A percentile compares a stretch with the other conserved stretches of the same genome.
Conservation (phyloP, 2,113 vertebrate species). For the Calyptommatus sinebrachiatus region DNA sequence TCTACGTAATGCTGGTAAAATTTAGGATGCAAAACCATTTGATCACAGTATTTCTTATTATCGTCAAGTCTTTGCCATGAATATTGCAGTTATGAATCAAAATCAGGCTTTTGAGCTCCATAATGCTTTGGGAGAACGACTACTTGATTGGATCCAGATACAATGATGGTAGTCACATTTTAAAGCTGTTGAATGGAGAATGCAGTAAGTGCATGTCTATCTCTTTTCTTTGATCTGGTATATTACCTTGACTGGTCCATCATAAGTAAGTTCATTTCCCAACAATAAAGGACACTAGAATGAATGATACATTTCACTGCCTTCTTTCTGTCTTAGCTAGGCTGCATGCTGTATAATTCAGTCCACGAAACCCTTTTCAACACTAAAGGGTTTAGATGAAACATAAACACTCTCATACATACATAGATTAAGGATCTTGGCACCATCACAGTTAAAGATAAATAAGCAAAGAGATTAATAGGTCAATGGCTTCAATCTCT, state of each 20-base stretch:
- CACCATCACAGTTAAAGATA: constrained; percentile 11
- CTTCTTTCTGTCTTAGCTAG: background rate
- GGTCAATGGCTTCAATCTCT: constrained; percentile 25
- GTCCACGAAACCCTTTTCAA: background rate
- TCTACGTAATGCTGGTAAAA: constrained; percentile 16
- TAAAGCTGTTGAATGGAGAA: background rate
- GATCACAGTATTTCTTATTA: constrained; percentile 38
- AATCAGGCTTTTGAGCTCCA: constrained; percentile 38
- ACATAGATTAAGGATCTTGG: background rate
- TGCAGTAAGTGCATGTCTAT: background rate
- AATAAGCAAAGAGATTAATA: background rate
- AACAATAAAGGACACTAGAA: constrained; percentile 3
- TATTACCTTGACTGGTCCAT: background rate
- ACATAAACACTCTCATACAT: background rate
- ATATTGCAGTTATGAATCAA: constrained; percentile 39
- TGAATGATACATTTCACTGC: constrained; percentile 1
- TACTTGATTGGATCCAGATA: background rate
- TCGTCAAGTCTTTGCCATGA: constrained; percentile 43
- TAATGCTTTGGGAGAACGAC: constrained; percentile 18
- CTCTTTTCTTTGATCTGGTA: background rate
- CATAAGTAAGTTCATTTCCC: constrained; percentile 4
- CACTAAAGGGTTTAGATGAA: background rate
- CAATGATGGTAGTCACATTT: background rate
- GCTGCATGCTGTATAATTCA: constrained; percentile 10
- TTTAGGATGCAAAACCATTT: constrained; percentile 27